A percentile compares a stretch with the other conserved stretches of the same genome.
Evolutionary conservation across 2,888 invertebrate species (phyloP).

Genomic region (Teleiodes luculella): DNA sequence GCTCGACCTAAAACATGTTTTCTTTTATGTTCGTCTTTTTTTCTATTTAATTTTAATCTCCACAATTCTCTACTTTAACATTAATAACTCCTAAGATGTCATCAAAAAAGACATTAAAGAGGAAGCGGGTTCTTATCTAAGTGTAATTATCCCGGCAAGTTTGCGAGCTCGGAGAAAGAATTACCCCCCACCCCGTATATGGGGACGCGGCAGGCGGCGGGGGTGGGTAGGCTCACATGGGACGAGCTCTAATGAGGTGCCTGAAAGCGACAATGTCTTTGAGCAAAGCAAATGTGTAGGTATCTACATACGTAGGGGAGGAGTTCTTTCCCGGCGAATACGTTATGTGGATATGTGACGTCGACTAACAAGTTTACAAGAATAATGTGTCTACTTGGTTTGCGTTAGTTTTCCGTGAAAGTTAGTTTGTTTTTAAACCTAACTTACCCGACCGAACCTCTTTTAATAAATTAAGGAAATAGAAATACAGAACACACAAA

Average conservation of each 20-base stretch:
- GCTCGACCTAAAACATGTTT: neutral
- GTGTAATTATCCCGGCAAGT: slow-evolving; percentile 75
- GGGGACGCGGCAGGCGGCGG: slow-evolving; percentile 34
- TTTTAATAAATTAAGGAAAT: neutral
- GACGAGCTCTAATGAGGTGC: slow-evolving; percentile 79
- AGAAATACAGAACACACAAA: too few relatives aligned
- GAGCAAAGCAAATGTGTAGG: slow-evolving; percentile 76
- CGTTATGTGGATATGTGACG: slow-evolving; percentile 31
- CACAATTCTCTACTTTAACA: slow-evolving; percentile 3
- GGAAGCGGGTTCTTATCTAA: slow-evolving; percentile 64
- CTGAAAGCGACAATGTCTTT: slow-evolving; percentile 79
- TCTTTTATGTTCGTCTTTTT: too few relatives aligned
- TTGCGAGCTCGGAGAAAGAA: slow-evolving; percentile 74
- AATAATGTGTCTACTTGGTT: slow-evolving; percentile 17
- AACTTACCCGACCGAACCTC: neutral
- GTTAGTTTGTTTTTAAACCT: neutral
- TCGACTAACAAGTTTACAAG: slow-evolving; percentile 17
- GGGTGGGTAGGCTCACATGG: slow-evolving; percentile 72
- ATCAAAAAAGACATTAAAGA: slow-evolving; percentile 40
- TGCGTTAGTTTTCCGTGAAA: neutral
- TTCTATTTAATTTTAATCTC: neutral
- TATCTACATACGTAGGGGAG: slow-evolving; percentile 69
- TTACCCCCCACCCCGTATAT: slow-evolving; percentile 55
- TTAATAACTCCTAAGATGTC: slow-evolving; percentile 7
- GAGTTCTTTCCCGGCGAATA: slow-evolving; percentile 49